A percentile compares a stretch with the other conserved stretches of the same genome.
Evolutionary conservation across 1,140 invertebrate species (phyloP).

Genomic region (Andrena cerasifolii): DNA sequence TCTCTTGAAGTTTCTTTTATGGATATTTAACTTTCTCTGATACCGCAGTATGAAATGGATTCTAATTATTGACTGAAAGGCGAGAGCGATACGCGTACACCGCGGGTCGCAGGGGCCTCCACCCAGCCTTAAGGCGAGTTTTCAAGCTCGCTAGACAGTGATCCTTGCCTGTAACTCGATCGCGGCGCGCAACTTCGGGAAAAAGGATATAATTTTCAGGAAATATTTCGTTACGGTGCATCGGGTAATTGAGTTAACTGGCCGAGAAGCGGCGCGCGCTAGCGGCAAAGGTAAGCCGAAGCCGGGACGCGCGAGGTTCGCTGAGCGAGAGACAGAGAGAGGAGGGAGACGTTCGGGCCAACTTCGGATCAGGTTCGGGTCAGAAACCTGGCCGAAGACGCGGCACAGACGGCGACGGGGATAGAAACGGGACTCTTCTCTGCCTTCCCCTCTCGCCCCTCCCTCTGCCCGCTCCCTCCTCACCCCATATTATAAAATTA

Average conservation of each 20-base stretch:
- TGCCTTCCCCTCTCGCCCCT: neutral
- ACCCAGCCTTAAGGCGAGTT: too few species aligned
- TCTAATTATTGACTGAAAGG: too few species aligned
- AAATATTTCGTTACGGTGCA: conserved; percentile 45
- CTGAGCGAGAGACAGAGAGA: conserved; percentile 13
- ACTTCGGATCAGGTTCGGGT: conserved; percentile 46
- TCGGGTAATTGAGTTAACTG: conserved; percentile 46
- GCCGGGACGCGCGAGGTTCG: conserved; percentile 9
- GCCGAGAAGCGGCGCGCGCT: conserved; percentile 6
- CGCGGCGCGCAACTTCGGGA: neutral
- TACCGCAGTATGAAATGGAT: too few species aligned
- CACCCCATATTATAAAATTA: conserved; percentile 35
- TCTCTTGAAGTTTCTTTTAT: too few species aligned
- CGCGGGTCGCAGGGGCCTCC: too few species aligned
- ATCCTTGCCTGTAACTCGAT: conserved; percentile 2
- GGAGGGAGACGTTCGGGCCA: conserved; percentile 16
- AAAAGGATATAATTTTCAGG: conserved; percentile 46
- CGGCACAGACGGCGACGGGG: conserved; percentile 15
- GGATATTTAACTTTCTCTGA: too few species aligned
- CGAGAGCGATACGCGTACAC: too few species aligned
- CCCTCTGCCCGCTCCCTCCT: neutral
- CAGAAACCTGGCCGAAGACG: conserved; percentile 45
- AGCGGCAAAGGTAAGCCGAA: conserved; percentile 32
- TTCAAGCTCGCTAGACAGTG: too few species aligned
- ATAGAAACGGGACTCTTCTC: conserved; percentile 29